Evolutionary conservation across 1,140 invertebrate species (phyloP).

Genomic region (Nephotettix cincticeps): DNA sequence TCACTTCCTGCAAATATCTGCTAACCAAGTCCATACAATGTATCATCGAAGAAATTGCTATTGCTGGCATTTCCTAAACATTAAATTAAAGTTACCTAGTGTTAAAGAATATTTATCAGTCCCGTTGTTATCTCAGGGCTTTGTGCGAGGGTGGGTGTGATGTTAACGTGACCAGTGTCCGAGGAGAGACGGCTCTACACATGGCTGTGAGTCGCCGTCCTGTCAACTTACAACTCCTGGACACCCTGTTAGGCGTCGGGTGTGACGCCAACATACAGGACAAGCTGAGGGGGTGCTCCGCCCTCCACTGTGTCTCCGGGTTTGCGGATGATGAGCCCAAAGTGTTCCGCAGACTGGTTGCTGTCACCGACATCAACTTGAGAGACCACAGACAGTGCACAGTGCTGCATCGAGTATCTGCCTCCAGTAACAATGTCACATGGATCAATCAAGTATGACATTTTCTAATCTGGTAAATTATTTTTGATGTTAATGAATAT

Average conservation of each 20-base stretch:
- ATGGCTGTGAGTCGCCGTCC: slow-evolving; percentile 46
- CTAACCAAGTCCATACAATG: too few relatives aligned
- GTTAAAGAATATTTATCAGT: not conserved
- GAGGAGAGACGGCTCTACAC: slow-evolving; percentile 50
- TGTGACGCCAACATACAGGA: slow-evolving; percentile 49
- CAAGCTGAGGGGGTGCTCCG: slow-evolving; percentile 48
- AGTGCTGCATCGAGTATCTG: slow-evolving; percentile 48
- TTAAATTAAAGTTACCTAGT: not conserved
- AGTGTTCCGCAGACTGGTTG: slow-evolving; percentile 45
- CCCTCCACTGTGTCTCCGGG: slow-evolving; percentile 48
- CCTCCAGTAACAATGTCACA: slow-evolving; percentile 40
- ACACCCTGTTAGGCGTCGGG: slow-evolving; percentile 45
- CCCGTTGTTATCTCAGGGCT: slow-evolving; percentile 40
- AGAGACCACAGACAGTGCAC: slow-evolving; percentile 48
- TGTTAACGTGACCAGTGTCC: slow-evolving; percentile 46
- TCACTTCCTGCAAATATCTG: too few relatives aligned
- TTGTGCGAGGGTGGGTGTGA: slow-evolving; percentile 48
- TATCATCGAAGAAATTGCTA: too few relatives aligned
- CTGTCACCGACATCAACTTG: slow-evolving; percentile 46
- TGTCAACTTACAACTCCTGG: slow-evolving; percentile 45
- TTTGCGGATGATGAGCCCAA: slow-evolving; percentile 42
- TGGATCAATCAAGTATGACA: slow-evolving; percentile 5
- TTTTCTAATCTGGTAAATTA: too few relatives aligned
- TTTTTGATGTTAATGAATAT: too few relatives aligned
- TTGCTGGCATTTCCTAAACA: not conserved